Percentiles rank a stretch among this genome's conserved stretches.
Evolutionary conservation across 2,888 invertebrate genomes (phyloP).

Genomic region (Macrostomum cliftonense): DNA sequence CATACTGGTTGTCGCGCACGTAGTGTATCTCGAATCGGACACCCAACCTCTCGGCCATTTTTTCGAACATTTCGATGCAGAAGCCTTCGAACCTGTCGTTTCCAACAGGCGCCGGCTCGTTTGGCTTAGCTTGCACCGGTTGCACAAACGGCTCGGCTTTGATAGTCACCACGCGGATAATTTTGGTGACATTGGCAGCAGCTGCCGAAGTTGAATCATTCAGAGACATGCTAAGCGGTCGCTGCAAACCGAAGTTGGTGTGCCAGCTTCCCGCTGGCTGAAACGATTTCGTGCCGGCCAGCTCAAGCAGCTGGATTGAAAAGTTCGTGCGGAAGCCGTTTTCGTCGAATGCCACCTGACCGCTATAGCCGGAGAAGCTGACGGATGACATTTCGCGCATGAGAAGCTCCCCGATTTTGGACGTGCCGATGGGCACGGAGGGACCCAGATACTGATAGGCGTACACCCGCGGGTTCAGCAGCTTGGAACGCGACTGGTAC

Average conservation of each 20-base stretch:
- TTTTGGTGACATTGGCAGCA: neutral
- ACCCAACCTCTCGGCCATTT: constrained; percentile 57
- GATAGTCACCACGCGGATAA: neutral
- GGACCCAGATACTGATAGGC: neutral
- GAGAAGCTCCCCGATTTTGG: too few species aligned
- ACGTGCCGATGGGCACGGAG: too few species aligned
- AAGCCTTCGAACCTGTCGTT: constrained; percentile 50
- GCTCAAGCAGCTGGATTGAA: constrained; percentile 24
- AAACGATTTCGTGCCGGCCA: constrained; percentile 13
- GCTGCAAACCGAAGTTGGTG: too few species aligned
- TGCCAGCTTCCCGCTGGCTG: too few species aligned
- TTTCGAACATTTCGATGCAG: constrained; percentile 69
- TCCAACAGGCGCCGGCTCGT: neutral
- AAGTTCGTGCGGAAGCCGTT: constrained; percentile 26
- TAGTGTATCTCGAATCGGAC: constrained; percentile 66
- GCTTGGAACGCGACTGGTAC: constrained; percentile 1
- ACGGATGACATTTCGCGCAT: constrained; percentile 50
- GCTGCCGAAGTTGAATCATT: too few species aligned
- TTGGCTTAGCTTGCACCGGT: too few species aligned
- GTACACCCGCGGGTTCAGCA: neutral
- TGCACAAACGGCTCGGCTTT: too few species aligned
- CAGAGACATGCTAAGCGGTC: too few species aligned
- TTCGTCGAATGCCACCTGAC: constrained; percentile 25
- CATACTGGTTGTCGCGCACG: constrained; percentile 67
- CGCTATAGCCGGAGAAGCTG: constrained; percentile 42